These are phyloP conservation scores for Mandrillus leucophaeus DNA, from an alignment of 2,113 vertebrate genomes.

Conservation along the genomic window DNA sequence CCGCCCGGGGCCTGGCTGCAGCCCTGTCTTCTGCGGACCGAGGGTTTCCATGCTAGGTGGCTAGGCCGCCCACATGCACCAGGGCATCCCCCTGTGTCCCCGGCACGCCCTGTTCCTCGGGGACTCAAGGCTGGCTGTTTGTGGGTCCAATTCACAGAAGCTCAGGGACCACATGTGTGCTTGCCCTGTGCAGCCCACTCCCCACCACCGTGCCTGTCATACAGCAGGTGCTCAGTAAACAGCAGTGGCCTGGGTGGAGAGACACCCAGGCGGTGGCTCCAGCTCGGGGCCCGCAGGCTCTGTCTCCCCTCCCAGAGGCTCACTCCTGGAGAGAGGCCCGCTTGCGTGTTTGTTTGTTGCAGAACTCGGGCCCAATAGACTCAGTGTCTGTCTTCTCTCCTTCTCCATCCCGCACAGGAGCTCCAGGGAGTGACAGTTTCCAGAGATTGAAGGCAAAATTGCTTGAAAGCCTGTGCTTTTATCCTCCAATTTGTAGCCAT, in stretches of 20 bases:
- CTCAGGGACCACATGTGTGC: background rate
- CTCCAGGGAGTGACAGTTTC: slow-evolving; percentile 44
- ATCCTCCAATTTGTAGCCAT: slow-evolving; percentile 74
- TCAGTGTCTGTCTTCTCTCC: background rate
- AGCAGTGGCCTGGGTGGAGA: background rate
- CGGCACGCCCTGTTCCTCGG: fast-evolving
- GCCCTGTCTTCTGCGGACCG: background rate
- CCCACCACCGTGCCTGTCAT: background rate
- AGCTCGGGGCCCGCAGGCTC: background rate
- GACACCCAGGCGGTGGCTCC: fast-evolving
- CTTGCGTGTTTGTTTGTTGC: slow-evolving; percentile 44
- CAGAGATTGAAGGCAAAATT: slow-evolving; percentile 78
- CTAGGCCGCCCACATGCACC: background rate
- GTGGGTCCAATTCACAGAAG: background rate
- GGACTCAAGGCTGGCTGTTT: too few relatives aligned
- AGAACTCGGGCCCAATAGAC: background rate
- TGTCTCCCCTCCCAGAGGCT: background rate
- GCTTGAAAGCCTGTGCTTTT: slow-evolving; percentile 75
- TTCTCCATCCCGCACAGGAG: slow-evolving; percentile 10
- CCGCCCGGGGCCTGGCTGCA: background rate
- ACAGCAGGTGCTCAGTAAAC: slow-evolving; percentile 28
- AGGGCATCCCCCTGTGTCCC: fast-evolving
- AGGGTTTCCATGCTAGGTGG: background rate
- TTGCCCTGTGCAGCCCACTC: too few relatives aligned
- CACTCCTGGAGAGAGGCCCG: background rate